Percentiles rank a stretch among this genome's conserved stretches.
Conservation (phyloP, 2,888 invertebrate genomes). For the Clostera curtula region DNA sequence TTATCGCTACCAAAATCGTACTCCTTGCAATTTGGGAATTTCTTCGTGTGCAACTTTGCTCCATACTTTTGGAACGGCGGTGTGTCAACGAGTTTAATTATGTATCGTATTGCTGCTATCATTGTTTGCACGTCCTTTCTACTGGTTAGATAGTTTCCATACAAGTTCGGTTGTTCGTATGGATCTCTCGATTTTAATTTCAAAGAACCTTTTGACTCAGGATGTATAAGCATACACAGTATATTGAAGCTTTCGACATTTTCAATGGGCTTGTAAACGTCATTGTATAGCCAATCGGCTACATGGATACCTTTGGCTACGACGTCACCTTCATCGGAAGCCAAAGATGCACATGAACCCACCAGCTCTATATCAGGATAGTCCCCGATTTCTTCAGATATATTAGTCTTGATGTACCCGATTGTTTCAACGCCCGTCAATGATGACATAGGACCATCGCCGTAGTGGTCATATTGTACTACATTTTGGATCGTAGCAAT, state of each 20-base stretch:
- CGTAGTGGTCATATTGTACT: constrained; percentile 48
- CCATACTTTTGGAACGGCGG: constrained; percentile 76
- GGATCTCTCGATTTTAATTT: constrained; percentile 78
- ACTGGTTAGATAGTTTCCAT: constrained; percentile 82
- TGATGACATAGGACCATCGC: constrained; percentile 69
- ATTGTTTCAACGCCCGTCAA: constrained; percentile 75
- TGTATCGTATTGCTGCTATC: constrained; percentile 74
- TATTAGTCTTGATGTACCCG: constrained; percentile 74
- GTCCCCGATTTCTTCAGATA: constrained; percentile 65
- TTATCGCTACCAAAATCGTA: constrained; percentile 72
- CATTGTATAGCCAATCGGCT: constrained; percentile 54
- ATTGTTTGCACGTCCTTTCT: constrained; percentile 75
- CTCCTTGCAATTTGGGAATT: constrained; percentile 71
- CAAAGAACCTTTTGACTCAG: constrained; percentile 79
- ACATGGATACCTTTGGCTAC: constrained; percentile 54
- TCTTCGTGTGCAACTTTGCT: constrained; percentile 66
- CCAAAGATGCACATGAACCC: constrained; percentile 72
- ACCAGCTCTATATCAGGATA: constrained; percentile 80
- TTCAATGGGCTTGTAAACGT: constrained; percentile 54
- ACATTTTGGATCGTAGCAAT: constrained; percentile 41
- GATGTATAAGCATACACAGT: constrained; percentile 74
- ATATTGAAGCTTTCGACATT: constrained; percentile 60
- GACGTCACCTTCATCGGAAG: constrained; percentile 68
- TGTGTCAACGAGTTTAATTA: constrained; percentile 72
- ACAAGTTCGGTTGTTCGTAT: constrained; percentile 77